Conservation (phyloP, 2,113 vertebrate species). For the Collichthys lucidus region DNA sequence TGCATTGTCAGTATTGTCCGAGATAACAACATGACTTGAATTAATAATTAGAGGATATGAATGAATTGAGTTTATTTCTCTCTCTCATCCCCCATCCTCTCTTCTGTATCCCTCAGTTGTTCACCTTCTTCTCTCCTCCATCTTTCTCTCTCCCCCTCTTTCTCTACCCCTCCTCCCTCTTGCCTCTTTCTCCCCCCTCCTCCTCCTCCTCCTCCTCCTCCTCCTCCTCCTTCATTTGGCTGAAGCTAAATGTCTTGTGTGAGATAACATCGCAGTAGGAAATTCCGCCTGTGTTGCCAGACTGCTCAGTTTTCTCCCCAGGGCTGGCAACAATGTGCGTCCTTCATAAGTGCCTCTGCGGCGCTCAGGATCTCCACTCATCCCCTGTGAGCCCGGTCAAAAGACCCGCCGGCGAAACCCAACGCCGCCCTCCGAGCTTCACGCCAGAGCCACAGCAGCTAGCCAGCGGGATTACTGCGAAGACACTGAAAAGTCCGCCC, state of each 20-base stretch:
- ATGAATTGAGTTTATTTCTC: not conserved
- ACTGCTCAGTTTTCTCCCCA: conserved; percentile 79
- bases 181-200: conserved; percentile 1
- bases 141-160: conserved; percentile 1
- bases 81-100: not conserved
- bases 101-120: not conserved
- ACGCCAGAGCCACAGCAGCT: conserved; percentile 41
- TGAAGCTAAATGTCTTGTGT: conserved; percentile 78
- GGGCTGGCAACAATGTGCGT: conserved; percentile 78
- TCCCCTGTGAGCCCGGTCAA: conserved; percentile 68
- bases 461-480: conserved; percentile 56
- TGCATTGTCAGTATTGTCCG: not conserved
- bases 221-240: conserved; percentile 66
- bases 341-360: conserved; percentile 76
- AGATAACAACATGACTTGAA: not conserved
- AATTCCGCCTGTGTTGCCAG: conserved; percentile 82
- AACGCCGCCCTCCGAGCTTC: conserved; percentile 50
- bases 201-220: not conserved
- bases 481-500: conserved; percentile 33
- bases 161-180: not conserved
- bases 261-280: conserved; percentile 83
- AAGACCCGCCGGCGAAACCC: conserved; percentile 72
- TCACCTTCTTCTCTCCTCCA: conserved; percentile 1
- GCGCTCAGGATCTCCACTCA: conserved; percentile 66
- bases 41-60: not conserved